Conservation (phyloP, 2,888 invertebrate species). For the Slavum lentiscoides region DNA sequence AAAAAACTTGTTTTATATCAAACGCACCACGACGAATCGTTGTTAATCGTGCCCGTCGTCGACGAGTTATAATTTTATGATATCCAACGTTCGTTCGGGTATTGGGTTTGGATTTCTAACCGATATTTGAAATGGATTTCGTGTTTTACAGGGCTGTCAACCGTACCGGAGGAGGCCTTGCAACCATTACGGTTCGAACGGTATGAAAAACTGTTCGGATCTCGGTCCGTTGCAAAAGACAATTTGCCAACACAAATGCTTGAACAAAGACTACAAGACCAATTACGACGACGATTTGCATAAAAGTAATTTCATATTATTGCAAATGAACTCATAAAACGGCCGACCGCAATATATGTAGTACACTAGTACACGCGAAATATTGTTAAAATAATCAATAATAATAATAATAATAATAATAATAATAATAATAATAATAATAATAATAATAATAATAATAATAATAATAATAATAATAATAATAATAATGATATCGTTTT, state of each 20-base stretch:
- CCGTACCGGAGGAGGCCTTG: constrained; percentile 22
- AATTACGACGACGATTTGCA: constrained; percentile 13
- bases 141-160: constrained; percentile 25
- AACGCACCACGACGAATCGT: not conserved
- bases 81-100: not conserved
- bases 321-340: too few species aligned
- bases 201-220: constrained; percentile 15
- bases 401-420: too few species aligned
- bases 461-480: too few species aligned
- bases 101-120: not conserved
- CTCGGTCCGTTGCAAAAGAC: not conserved
- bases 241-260: constrained; percentile 17
- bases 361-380: too few species aligned
- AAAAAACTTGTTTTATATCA: too few species aligned
- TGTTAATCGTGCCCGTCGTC: too few species aligned
- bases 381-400: too few species aligned
- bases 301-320: constrained; percentile 28
- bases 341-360: too few species aligned
- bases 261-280: constrained; percentile 1
- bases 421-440: too few species aligned
- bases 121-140: too few species aligned
- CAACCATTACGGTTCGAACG: not conserved
- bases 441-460: too few species aligned
- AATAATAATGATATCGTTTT: too few species aligned
- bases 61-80: not conserved